phyloP scores from a whole-genome alignment of 2,113 vertebrate genomes.

The Saccopteryx leptura region DNA sequence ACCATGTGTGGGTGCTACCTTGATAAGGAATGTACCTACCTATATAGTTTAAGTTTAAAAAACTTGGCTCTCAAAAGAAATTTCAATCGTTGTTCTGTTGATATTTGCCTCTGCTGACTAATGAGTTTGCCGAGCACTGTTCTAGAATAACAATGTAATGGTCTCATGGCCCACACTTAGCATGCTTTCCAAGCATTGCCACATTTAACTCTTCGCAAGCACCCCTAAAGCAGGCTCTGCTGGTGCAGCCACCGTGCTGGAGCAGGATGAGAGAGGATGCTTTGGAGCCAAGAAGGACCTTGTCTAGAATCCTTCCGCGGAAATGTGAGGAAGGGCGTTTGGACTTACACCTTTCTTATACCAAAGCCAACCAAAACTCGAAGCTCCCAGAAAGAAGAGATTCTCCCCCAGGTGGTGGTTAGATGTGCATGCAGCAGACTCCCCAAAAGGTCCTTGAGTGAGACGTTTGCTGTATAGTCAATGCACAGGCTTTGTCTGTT shows the following conservation, averaged over 20 bases:
- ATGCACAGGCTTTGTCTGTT: accelerated
- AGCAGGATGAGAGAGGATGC: too few species aligned
- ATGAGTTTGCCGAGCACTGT: too few species aligned
- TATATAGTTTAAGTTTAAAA: too few species aligned
- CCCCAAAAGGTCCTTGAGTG: accelerated
- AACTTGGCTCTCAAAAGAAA: too few species aligned
- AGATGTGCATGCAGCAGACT: accelerated
- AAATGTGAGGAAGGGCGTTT: accelerated
- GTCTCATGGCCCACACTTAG: accelerated
- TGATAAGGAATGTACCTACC: too few species aligned
- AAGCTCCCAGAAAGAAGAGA: background rate
- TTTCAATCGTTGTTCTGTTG: too few species aligned
- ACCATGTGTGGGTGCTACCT: too few species aligned
- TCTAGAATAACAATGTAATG: accelerated
- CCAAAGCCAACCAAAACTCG: accelerated
- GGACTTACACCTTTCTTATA: accelerated
- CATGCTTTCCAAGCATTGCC: accelerated
- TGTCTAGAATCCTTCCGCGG: accelerated
- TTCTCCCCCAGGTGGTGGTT: background rate
- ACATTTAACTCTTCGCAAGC: accelerated
- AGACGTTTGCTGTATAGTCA: accelerated
- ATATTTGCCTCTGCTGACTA: too few species aligned
- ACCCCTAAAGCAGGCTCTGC: background rate
- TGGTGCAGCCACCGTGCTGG: background rate
- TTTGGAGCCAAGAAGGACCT: accelerated